Base-by-base conservation (phyloP, 2,888 invertebrate species). In the Phalera bucephala region DNA sequence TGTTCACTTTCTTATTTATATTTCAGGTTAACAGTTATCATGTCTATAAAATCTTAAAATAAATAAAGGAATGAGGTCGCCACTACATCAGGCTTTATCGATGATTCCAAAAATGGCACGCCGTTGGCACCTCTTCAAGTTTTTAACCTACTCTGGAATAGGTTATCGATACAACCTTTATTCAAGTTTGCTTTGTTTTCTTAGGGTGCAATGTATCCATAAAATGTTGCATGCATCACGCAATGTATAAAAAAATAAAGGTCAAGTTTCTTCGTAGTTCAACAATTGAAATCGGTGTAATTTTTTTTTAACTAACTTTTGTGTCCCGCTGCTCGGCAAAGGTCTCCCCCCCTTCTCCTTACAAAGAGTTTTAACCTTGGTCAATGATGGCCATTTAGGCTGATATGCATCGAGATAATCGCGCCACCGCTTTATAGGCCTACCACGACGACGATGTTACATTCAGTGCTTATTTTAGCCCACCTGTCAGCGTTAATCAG, bases 51-150 rank as follows among this genome's bases (percentile, higher is more conserved):
- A n/a, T n/a, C n/a, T n/a, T n/a, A n/a, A n/a, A n/a, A 37, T 41
- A 28, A 33, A 35, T 39, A 45, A 36, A 28, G 45, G 35, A 54
- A 51, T 35, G 33, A 43, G 55, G 55, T 45, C 48, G 45, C 10
- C 14, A 7, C 15, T 31, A 22, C 28, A 23, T 40, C 29, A 15
- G 25, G 15, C 14, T 39, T 31, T 36, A 36, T 38, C 30, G 41
- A 4, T 2, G 43, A 46, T 49, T 46, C 51, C 38, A 26, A 51
- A 54, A 47, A 36, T 38, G 57, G 45, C 31, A 26, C 36, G 28
- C 13, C 14, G 40, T 52, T 57, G 57, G 52, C 57, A 57, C 15
- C 33, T 39, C 12, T 45, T 54, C 51, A 53, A 51, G 28, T 47
- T 36, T 33, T 40, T 46, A 40, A 46, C 45, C 38, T 28, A 45